These are phyloP conservation scores for Eilema griseolum DNA, from an alignment of 2,888 invertebrate genomes.

Conservation along the genomic window DNA sequence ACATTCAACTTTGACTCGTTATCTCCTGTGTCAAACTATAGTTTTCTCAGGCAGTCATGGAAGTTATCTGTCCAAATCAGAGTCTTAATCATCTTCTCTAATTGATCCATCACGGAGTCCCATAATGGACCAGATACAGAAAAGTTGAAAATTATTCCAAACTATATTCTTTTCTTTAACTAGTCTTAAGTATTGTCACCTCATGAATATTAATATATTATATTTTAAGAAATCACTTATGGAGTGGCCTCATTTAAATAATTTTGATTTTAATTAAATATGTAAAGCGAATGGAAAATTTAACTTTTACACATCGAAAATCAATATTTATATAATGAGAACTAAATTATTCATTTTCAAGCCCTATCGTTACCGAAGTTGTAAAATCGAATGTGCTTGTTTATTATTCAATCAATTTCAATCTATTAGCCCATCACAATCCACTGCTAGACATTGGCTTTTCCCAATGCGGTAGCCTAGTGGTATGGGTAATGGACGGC, in stretches of 20 bases:
- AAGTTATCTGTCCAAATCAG: too few relatives aligned
- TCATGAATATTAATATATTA: constrained; percentile 40
- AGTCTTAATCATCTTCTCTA: neutral
- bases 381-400: too few relatives aligned
- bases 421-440: too few relatives aligned
- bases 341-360: neutral
- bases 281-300: constrained; percentile 29
- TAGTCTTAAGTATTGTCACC: constrained; percentile 25
- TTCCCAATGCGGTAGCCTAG: too few relatives aligned
- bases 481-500: too few relatives aligned
- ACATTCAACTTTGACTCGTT: too few relatives aligned
- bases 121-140: constrained; percentile 6
- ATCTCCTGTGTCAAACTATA: constrained; percentile 13
- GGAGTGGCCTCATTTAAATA: constrained; percentile 32
- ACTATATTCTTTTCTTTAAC: constrained; percentile 13
- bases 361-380: neutral
- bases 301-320: constrained; percentile 21
- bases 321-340: constrained; percentile 10
- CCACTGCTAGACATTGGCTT: too few relatives aligned
- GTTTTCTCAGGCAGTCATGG: constrained; percentile 8
- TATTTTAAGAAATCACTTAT: constrained; percentile 26
- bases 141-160: constrained; percentile 14
- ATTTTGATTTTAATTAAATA: constrained; percentile 43
- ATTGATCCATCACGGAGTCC: neutral
- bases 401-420: too few relatives aligned